Evolutionary conservation across 2,888 invertebrate genomes (phyloP).

Genomic region (Xanthorhoe spadicearia): DNA sequence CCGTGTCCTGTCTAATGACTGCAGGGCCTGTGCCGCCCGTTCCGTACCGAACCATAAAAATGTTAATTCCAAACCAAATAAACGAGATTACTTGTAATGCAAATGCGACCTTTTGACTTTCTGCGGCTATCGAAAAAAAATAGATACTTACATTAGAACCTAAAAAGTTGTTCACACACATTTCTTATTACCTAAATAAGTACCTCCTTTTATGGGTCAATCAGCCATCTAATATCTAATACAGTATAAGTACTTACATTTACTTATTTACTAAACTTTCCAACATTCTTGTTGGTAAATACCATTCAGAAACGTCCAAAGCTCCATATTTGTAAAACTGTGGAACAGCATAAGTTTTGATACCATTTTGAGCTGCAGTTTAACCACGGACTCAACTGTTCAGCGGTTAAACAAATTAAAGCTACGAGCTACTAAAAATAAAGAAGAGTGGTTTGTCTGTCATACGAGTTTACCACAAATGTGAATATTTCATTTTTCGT

Average conservation of each 20-base stretch:
- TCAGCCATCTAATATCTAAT: too few species aligned
- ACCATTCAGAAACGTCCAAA: not conserved
- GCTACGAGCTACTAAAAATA: slow-evolving; percentile 15
- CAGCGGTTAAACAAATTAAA: slow-evolving; percentile 21
- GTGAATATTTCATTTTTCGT: not conserved
- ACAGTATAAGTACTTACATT: too few species aligned
- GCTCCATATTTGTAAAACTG: not conserved
- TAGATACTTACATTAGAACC: not conserved
- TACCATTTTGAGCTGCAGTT: slow-evolving; percentile 3
- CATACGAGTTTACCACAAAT: slow-evolving; percentile 15
- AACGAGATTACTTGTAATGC: slow-evolving; percentile 64
- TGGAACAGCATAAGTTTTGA: slow-evolving; percentile 2
- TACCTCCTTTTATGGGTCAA: too few species aligned
- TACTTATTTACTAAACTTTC: not conserved
- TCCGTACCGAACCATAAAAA: slow-evolving; percentile 70
- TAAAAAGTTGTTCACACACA: not conserved
- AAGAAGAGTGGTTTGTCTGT: slow-evolving; percentile 6
- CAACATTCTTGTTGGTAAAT: not conserved
- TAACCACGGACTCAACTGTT: slow-evolving; percentile 15
- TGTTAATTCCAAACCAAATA: slow-evolving; percentile 66
- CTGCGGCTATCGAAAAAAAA: not conserved
- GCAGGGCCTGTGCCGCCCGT: slow-evolving; percentile 57
- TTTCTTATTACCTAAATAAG: not conserved
- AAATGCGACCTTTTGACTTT: slow-evolving; percentile 46
- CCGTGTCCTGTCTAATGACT: slow-evolving; percentile 63